Conservation (phyloP, 2,888 invertebrate genomes). For the Shargacucullia verbasci region DNA sequence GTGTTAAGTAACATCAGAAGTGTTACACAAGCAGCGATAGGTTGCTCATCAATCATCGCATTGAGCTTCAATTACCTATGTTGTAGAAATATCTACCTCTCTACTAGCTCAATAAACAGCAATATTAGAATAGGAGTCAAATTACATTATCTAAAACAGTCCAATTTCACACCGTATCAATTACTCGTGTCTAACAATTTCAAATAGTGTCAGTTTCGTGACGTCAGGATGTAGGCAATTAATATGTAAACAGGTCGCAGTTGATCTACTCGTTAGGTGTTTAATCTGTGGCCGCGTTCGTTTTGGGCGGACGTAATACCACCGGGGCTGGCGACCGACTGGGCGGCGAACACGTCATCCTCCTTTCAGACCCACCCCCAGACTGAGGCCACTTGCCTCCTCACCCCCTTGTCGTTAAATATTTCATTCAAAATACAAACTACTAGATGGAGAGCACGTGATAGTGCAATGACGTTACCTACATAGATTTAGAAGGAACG, state of each 20-base stretch:
- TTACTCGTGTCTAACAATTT: slow-evolving; percentile 4
- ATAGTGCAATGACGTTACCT: slow-evolving; percentile 9
- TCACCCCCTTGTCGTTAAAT: slow-evolving; percentile 9
- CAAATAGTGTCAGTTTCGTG: slow-evolving; percentile 3
- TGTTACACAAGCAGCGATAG: not conserved
- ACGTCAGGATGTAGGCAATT: slow-evolving; percentile 8
- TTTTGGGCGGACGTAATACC: no score
- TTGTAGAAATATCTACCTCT: no score
- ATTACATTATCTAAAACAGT: not conserved
- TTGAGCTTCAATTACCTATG: slow-evolving; percentile 12
- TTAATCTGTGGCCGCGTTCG: slow-evolving; percentile 13
- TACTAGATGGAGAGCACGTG: slow-evolving; percentile 16
- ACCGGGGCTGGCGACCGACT: no score
- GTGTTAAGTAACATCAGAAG: not conserved
- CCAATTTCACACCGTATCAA: not conserved
- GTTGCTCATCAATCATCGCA: slow-evolving; percentile 3
- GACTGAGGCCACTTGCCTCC: not conserved
- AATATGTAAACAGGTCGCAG: slow-evolving; percentile 25
- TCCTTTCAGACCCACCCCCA: slow-evolving; percentile 2
- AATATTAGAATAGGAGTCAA: not conserved
- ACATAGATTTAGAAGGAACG: not conserved
- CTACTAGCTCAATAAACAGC: not conserved
- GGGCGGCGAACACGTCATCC: slow-evolving; percentile 1
- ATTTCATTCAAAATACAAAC: slow-evolving; percentile 37
- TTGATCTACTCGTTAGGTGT: slow-evolving; percentile 37